Evolutionary conservation across 2,888 invertebrate species (phyloP), one percentile per base, ranked within the genome.

Genomic region (Peribatodes rhomboidaria): DNA sequence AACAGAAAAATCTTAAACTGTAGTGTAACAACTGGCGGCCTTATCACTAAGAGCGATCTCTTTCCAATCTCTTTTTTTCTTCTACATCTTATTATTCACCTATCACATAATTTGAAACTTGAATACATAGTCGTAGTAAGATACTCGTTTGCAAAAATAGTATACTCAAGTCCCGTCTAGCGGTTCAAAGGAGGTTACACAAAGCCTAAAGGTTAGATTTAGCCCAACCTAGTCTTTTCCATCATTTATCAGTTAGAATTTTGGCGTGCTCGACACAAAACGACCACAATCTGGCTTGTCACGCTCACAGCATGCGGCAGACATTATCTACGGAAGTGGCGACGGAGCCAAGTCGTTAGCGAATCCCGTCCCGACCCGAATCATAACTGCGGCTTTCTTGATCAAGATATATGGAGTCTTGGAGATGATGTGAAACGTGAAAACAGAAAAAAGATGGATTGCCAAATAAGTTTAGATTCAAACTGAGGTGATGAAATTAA

Each of bases 301-400:
- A 27, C 53, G 53, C 22, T 39, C 53, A 66, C 67, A 61, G 66
- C 67, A 68, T 65, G 61, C 58, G 64, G 64, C 68, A 65, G 68
- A 65, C 67, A 65, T 68, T 72, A 72, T 63, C 53, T 54, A 41
- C 53, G 53, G 49, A 60, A 65, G 63, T 65, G 71, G 68, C 57
- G 67, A 58, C 70, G 58, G 61, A 72, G 74, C 73, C 73, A 78
- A 77, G 68, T 75, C 74, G 68, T 70, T 72, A 72, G 70, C 63
- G 65, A 68, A 65, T 69, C 59, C 60, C 35, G 46, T 44, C 60
- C 61, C 53, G 66, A 56, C 67, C 53, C 52, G 62, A 65, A 70
- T 70, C 70, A 69, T 72, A 70, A 35, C 70, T 67, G 64, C 58
- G 68, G 68, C 62, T 54, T 65, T 58, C 60, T 57, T 65, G 70